Evolutionary conservation across 1,140 invertebrate genomes (phyloP).

Genomic region (Drosophila burlai): DNA sequence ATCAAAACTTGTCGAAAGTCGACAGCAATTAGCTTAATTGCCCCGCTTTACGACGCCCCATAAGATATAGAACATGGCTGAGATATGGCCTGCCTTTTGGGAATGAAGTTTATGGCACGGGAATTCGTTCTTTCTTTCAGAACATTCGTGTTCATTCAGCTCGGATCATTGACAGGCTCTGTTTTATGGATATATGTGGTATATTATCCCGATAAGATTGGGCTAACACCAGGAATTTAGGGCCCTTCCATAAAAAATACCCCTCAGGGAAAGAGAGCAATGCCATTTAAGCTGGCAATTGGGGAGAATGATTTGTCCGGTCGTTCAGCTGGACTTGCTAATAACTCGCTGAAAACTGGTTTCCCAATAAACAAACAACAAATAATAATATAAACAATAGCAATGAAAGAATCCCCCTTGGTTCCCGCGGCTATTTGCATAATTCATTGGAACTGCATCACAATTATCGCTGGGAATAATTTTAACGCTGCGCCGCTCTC

Average conservation of each 20-base stretch:
- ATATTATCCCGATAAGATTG: conserved; percentile 25
- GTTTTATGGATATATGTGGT: conserved; percentile 28
- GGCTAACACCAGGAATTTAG: conserved; percentile 12
- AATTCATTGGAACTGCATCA: conserved; percentile 2
- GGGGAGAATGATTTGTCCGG: conserved; percentile 13
- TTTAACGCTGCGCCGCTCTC: neutral
- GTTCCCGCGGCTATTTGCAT: conserved; percentile 7
- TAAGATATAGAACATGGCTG: conserved; percentile 29
- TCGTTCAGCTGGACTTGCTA: conserved; percentile 5
- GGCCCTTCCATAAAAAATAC: neutral
- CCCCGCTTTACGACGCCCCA: conserved; percentile 25
- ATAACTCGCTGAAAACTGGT: conserved; percentile 11
- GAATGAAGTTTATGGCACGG: conserved; percentile 13
- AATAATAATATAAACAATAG: neutral
- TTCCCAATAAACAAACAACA: neutral
- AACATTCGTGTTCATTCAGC: conserved; percentile 22
- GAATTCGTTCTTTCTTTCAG: conserved; percentile 14
- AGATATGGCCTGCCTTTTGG: conserved; percentile 16
- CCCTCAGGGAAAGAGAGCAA: neutral
- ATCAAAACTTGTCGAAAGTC: conserved; percentile 23
- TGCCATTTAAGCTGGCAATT: conserved; percentile 12
- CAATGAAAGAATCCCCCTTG: neutral
- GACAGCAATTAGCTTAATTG: conserved; percentile 38
- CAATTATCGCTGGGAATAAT: conserved; percentile 7
- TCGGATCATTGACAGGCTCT: conserved; percentile 29